phyloP scores from a whole-genome alignment of 2,888 invertebrate genomes.

The Hypselothyrea guttata region DNA sequence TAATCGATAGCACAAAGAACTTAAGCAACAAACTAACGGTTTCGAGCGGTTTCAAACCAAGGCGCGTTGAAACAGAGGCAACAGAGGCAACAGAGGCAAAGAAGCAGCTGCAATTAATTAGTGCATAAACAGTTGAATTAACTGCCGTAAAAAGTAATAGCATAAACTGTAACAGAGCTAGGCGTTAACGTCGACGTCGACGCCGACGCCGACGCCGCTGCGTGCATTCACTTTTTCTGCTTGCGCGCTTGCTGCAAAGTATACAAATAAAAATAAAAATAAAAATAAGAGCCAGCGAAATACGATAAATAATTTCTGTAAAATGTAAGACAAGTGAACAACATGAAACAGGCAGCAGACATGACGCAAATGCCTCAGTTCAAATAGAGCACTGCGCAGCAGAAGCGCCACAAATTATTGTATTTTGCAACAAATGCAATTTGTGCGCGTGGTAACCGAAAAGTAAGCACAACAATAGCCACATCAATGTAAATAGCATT shows the following conservation, averaged over 20 bases:
- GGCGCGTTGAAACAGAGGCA: constrained; percentile 9
- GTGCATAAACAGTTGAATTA: constrained; percentile 80
- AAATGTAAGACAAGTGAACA: constrained; percentile 54
- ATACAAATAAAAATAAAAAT: too few relatives aligned
- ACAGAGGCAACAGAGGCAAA: constrained; percentile 2
- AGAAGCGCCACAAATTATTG: constrained; percentile 16
- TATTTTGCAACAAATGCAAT: constrained; percentile 60
- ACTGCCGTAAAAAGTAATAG: constrained; percentile 61
- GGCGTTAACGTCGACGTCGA: constrained; percentile 2
- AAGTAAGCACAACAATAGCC: constrained; percentile 31
- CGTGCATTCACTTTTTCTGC: constrained; percentile 73
- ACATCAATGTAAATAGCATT: constrained; percentile 47
- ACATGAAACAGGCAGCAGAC: too few relatives aligned
- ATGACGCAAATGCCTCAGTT: constrained; percentile 55
- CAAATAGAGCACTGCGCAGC: constrained; percentile 48
- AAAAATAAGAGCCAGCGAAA: constrained; percentile 26
- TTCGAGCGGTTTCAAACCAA: background rate
- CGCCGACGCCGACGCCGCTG: constrained; percentile 23
- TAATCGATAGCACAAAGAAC: constrained; percentile 57
- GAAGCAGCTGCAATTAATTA: constrained; percentile 78
- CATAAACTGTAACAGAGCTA: constrained; percentile 20
- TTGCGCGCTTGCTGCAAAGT: constrained; percentile 45
- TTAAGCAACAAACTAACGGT: constrained; percentile 70
- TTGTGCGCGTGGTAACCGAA: constrained; percentile 48
- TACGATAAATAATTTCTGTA: constrained; percentile 19